phyloP scores from a whole-genome alignment of 2,888 invertebrate species.

The Tolmerus cingulatus region DNA sequence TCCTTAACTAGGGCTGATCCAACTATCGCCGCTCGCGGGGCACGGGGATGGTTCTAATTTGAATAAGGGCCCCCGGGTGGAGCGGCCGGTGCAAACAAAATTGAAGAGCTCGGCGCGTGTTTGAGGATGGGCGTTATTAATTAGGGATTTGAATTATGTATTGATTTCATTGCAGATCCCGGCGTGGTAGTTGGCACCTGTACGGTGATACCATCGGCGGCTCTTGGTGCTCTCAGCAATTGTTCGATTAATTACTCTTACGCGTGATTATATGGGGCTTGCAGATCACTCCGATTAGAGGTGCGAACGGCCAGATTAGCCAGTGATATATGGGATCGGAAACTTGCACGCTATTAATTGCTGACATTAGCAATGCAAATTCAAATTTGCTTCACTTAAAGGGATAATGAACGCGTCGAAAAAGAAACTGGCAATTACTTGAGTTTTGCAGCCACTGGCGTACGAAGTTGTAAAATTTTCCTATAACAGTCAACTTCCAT shows the following conservation, averaged over 20 bases:
- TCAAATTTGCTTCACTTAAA: neutral
- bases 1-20: neutral
- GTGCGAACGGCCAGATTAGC: neutral
- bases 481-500: no score
- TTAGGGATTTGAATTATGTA: slow-evolving; percentile 47
- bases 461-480: neutral
- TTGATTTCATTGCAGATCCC: slow-evolving; percentile 32
- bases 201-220: neutral
- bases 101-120: slow-evolving; percentile 37
- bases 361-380: neutral
- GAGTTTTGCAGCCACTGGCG: neutral
- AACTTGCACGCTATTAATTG: neutral
- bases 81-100: neutral
- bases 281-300: neutral
- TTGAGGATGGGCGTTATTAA: slow-evolving; percentile 47
- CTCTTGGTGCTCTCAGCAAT: slow-evolving; percentile 4
- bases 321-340: neutral
- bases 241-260: slow-evolving; percentile 1
- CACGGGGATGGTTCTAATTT: neutral
- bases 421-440: neutral
- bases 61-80: neutral
- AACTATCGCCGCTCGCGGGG: neutral
- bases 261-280: neutral
- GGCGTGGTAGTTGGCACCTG: slow-evolving; percentile 29
- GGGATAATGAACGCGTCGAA: neutral